Evolutionary conservation across 2,797 vertebrate species (phyloP).

Genomic region (Xenentodon cancila): DNA sequence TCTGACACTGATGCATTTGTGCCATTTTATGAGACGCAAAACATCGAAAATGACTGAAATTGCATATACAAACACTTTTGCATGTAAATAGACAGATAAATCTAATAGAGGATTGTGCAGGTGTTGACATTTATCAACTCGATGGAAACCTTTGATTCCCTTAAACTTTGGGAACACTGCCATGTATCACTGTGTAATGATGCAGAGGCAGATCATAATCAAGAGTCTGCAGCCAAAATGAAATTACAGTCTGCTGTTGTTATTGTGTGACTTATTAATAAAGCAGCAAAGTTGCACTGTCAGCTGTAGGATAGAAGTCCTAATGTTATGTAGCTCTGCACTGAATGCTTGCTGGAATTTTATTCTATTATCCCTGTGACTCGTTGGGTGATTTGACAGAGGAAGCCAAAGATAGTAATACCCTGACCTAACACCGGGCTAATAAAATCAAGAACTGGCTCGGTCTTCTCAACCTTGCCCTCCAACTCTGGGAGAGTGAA

Average conservation of each 20-base stretch:
- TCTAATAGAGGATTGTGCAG: background rate
- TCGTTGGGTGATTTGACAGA: no score
- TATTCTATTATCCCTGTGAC: background rate
- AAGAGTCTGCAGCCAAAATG: no score
- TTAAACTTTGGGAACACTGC: no score
- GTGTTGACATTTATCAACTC: no score
- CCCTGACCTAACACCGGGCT: background rate
- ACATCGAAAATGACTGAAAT: constrained; percentile 10
- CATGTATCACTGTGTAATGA: no score
- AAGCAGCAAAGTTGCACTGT: no score
- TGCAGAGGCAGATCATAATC: no score
- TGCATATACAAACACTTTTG: constrained; percentile 1
- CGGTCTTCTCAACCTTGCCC: background rate
- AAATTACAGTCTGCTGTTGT: background rate
- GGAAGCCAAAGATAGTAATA: no score
- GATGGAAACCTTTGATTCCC: no score
- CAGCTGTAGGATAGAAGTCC: no score
- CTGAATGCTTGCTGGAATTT: background rate
- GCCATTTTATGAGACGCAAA: constrained; percentile 1
- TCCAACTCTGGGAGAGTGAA: background rate
- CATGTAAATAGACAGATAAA: background rate
- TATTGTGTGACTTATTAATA: background rate
- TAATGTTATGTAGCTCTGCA: background rate
- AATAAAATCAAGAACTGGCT: background rate
- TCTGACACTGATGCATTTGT: constrained; percentile 5